These are phyloP conservation scores for Eucriotettix oculatus DNA, from an alignment of 2,888 invertebrate genomes.

Conservation along the genomic window DNA sequence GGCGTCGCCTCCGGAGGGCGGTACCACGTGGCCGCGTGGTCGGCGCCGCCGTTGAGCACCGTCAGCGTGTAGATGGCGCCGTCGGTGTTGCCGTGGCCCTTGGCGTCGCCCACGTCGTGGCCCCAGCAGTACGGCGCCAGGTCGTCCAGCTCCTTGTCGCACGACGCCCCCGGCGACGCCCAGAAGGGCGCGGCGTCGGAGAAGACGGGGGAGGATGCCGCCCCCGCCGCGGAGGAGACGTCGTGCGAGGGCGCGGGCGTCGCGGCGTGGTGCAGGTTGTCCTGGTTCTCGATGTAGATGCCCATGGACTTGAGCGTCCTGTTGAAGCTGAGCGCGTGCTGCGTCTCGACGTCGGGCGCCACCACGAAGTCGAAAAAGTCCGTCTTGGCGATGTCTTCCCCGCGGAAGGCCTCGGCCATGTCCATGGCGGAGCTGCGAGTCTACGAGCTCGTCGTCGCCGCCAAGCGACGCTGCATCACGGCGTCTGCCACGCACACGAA, in stretches of 20 bases:
- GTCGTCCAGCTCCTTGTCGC: conserved; percentile 62
- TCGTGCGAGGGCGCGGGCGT: neutral
- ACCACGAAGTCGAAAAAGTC: conserved; percentile 83
- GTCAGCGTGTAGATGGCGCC: conserved; percentile 74
- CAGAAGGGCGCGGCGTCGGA: conserved; percentile 27
- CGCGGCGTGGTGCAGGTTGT: conserved; percentile 31
- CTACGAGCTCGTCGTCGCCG: too few relatives aligned
- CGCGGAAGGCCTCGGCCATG: conserved; percentile 61
- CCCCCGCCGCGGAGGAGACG: conserved; percentile 9
- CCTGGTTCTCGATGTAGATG: conserved; percentile 41
- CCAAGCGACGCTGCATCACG: too few relatives aligned
- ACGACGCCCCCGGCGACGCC: conserved; percentile 3
- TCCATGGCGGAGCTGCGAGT: conserved; percentile 37
- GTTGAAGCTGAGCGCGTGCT: conserved; percentile 39
- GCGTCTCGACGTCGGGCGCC: conserved; percentile 56
- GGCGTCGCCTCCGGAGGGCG: conserved; percentile 35
- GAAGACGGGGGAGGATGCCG: conserved; percentile 20
- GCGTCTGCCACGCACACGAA: too few relatives aligned
- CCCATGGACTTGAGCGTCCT: conserved; percentile 51
- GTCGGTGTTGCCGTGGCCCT: conserved; percentile 44
- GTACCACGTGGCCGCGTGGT: conserved; percentile 26
- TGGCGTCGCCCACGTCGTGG: conserved; percentile 38
- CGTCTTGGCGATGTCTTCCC: conserved; percentile 70
- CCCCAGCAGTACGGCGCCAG: conserved; percentile 73
- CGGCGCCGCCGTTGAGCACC: conserved; percentile 59